These are phyloP conservation scores for Chorisops tibialis DNA, from an alignment of 2,888 invertebrate species.

Conservation along the genomic window DNA sequence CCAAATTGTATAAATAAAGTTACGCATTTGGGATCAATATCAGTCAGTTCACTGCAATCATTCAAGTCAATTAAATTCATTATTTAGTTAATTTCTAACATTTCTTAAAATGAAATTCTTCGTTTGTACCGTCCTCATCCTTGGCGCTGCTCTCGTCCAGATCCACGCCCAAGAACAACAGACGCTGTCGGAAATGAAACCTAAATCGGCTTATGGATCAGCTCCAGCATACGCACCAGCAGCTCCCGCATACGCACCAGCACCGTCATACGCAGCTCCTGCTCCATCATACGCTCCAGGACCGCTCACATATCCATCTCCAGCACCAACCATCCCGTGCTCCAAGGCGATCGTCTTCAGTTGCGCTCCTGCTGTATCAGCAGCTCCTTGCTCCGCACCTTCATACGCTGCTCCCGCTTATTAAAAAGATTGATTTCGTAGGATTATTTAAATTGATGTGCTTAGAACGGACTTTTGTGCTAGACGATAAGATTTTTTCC, in stretches of 20 bases:
- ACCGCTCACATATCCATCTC: background rate
- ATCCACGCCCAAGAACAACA: background rate
- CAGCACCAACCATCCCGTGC: background rate
- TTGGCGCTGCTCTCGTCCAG: background rate
- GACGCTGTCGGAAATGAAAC: background rate
- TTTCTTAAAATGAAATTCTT: conserved; percentile 11
- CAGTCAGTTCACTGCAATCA: background rate
- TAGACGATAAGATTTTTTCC: no score
- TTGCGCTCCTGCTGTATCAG: background rate
- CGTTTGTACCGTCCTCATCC: background rate
- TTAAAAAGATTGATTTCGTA: background rate
- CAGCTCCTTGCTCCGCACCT: conserved; percentile 13
- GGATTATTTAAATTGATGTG: no score
- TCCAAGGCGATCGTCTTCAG: no score
- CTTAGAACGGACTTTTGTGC: no score
- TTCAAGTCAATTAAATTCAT: background rate
- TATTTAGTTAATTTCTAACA: background rate
- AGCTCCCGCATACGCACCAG: background rate
- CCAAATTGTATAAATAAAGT: conserved; percentile 1
- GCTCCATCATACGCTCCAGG: background rate
- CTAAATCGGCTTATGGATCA: background rate
- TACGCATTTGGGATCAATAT: background rate
- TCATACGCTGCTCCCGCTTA: conserved; percentile 12
- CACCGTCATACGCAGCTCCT: background rate
- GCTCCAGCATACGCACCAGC: background rate